Evolutionary conservation across 2,797 vertebrate species (phyloP), one percentile per base, ranked within the genome.

Genomic region (Falco peregrinus): DNA sequence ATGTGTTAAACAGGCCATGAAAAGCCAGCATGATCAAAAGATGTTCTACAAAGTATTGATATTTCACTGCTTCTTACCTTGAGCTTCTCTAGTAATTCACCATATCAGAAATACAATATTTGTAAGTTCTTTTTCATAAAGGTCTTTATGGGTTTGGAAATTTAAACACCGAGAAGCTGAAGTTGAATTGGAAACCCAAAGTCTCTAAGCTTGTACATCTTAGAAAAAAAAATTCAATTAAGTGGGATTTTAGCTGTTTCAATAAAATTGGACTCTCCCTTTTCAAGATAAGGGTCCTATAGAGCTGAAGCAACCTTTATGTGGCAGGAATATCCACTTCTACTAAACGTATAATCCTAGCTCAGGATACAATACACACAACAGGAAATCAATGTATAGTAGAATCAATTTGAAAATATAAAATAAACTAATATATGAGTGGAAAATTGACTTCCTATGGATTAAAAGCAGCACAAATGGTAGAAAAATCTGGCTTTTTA

Each of bases 231-330:
- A 99, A 99, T 99, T 99, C 99, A 99, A 99, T 99, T 99, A 99
- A 99, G 99, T 99, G 98, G 99, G 99, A 99, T 99, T 99, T 99
- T 99, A 99, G 98, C 98, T 98, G 98, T 99, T 98, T 99, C 99
- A 99, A 99, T 99, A 99, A 99, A 98, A 99, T 98, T 98, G 98
- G 98, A 98, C 98, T 99, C 98, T 98, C 98, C 98, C 97, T 98
- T 96, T 97, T 97, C 98, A 98, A 99, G 99, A 99, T 99, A 99
- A 99, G 99, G 98, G 98, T 98, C 98, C 98, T 97, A 97, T 97
- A 93, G 97, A 97, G 96, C 97, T 93, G 96, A 98, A 97, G 97
- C 97, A 97, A 97, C 98, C 98, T 99, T 99, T 99, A 99, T 99
- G 98, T 98, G 97, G 97, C 97, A 96, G 96, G 98, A 98, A 98